Conservation (phyloP, 2,797 vertebrate species). For the Poecile montanus region DNA sequence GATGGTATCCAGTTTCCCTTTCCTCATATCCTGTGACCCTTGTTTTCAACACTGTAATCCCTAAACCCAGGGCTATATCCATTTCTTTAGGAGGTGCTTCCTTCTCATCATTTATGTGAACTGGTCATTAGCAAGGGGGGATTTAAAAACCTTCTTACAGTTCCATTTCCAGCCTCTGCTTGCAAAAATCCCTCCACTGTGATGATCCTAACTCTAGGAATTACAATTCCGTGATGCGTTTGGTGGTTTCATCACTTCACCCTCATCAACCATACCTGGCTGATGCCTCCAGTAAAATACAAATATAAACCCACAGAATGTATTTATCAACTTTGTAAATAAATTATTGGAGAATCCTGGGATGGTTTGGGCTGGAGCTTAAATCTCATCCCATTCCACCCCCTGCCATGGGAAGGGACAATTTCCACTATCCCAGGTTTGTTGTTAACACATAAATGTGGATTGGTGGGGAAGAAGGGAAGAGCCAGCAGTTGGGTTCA, state of each 20-base stretch:
- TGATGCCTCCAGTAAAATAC: not conserved
- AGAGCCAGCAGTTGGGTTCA: not conserved
- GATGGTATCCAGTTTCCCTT: not conserved
- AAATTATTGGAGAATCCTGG: too few species aligned
- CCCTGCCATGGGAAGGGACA: not conserved
- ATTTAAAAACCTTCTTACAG: not conserved
- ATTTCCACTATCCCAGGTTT: accelerated
- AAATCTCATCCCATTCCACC: not conserved
- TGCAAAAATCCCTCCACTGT: not conserved
- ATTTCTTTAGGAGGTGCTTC: accelerated
- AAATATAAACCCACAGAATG: not conserved
- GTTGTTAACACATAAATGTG: not conserved
- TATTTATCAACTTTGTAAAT: not conserved
- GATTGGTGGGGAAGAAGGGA: not conserved
- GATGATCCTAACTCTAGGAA: not conserved
- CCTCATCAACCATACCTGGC: not conserved
- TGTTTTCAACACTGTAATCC: accelerated
- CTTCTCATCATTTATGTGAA: not conserved
- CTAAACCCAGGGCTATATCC: accelerated
- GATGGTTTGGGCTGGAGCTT: not conserved
- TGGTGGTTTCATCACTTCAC: not conserved
- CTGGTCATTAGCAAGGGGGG: not conserved
- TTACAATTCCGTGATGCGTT: accelerated
- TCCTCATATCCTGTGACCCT: not conserved
- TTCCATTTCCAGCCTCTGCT: not conserved